A percentile compares a stretch with the other conserved stretches of the same genome.
phyloP scores from a whole-genome alignment of 2,888 invertebrate genomes.

The Tyria jacobaeae region DNA sequence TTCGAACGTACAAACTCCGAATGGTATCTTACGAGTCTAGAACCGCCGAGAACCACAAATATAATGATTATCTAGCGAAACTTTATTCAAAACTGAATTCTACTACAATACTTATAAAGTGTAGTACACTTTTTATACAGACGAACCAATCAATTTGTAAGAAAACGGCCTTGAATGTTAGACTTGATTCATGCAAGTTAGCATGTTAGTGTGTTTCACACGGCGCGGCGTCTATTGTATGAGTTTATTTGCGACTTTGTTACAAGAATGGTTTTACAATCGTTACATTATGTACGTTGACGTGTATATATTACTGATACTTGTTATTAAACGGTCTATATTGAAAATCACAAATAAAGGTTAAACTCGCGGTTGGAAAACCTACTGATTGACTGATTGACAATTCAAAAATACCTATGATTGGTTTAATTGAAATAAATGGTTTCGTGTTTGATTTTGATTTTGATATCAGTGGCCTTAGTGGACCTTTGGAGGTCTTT shows the following conservation, averaged over 20 bases:
- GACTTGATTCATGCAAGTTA: conserved; percentile 64
- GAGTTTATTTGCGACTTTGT: conserved; percentile 60
- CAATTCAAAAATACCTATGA: too few species aligned
- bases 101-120: conserved; percentile 19
- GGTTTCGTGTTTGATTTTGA: too few species aligned
- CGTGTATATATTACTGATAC: conserved; percentile 35
- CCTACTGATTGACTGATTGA: too few species aligned
- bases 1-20: conserved; percentile 56
- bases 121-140: conserved; percentile 10
- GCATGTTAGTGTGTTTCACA: conserved; percentile 63
- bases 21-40: conserved; percentile 56
- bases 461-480: too few species aligned
- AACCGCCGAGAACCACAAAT: conserved; percentile 33
- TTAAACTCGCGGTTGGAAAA: too few species aligned
- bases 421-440: too few species aligned
- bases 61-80: conserved; percentile 5
- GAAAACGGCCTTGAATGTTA: conserved; percentile 53
- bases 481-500: too few species aligned
- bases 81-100: conserved; percentile 30
- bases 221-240: conserved; percentile 60
- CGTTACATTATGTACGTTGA: conserved; percentile 45
- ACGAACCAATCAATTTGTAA: conserved; percentile 27
- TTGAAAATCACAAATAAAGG: too few species aligned
- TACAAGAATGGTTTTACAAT: conserved; percentile 55
- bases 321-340: conserved; percentile 31